These are phyloP conservation scores for Drosophila longiperda DNA, from an alignment of 2,888 invertebrate species.

Conservation along the genomic window DNA sequence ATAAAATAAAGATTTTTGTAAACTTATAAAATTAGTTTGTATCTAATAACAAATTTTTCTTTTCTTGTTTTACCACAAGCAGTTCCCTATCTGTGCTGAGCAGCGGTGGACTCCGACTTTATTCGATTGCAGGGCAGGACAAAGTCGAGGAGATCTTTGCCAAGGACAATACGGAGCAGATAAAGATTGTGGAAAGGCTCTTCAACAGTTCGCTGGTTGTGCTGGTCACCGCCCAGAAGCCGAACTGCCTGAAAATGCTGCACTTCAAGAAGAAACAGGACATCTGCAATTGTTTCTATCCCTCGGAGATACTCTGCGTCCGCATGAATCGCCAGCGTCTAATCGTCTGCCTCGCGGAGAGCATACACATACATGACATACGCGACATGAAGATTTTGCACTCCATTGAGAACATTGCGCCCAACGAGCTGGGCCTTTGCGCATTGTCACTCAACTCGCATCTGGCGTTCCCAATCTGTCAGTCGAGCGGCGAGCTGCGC, in stretches of 20 bases:
- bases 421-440: conserved; percentile 83
- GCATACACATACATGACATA: conserved; percentile 85
- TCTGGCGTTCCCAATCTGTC: conserved; percentile 83
- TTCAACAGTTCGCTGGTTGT: conserved; percentile 84
- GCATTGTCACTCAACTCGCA: conserved; percentile 84
- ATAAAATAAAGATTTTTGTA: too few relatives aligned
- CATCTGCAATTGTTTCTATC: conserved; percentile 85
- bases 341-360: conserved; percentile 83
- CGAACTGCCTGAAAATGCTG: conserved; percentile 84
- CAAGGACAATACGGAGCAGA: conserved; percentile 83
- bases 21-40: too few relatives aligned
- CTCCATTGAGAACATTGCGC: conserved; percentile 83
- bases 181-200: conserved; percentile 83
- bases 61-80: not conserved
- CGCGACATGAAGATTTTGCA: conserved; percentile 85
- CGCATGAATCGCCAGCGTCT: conserved; percentile 84
- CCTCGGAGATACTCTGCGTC: conserved; percentile 83
- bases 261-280: conserved; percentile 85
- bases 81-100: conserved; percentile 84
- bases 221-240: conserved; percentile 83
- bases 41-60: not conserved
- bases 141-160: conserved; percentile 84
- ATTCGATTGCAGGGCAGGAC: conserved; percentile 81
- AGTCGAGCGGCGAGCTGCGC: conserved; percentile 82
- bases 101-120: conserved; percentile 82